Base-by-base conservation (phyloP, 2,113 vertebrate genomes). In the Lasiurus cinereus region DNA sequence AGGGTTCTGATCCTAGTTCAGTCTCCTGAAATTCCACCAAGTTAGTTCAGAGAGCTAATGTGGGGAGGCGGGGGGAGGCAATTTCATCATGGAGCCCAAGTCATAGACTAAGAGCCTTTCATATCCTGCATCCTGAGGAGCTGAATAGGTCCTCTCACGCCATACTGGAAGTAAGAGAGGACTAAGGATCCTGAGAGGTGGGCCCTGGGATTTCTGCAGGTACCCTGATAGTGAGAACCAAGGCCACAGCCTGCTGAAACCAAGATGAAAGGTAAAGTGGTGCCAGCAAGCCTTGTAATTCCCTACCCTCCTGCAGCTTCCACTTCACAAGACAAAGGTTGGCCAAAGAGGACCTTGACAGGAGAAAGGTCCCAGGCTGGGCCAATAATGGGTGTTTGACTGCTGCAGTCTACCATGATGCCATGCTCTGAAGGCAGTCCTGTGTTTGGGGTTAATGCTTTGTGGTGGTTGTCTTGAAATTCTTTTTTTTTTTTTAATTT, bases 51-150 rank as follows among this genome's bases (percentile, higher is more conserved):
- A 3, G 9, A 9, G 8, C 27, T 50, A 21, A 64, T 10, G 21
- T 5, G 8, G 8, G 54, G 16, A 0, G 54, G 54, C 39, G 39
- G 24, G 50, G 31, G 1, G 12, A 15, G 3, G 3, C 27, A 24
- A 14, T 78, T 78, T 73, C 90, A 67, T 10, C 29, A 64, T 64
- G 19, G 84, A 96, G n/a, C 11, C 50, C 15, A 56, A 73, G 77
- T 29, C 16, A 1, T 56, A 84, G 33, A 50, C n/a, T 27, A 88
- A 83, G 52, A 74, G 13, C 22, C 1, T 22, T 67, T 84, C 36
- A 36, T 3, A 46, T 85, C 29, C 54, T 31, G 64, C 11, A 11
- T 33, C 78, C 43, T 78, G 24, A 48, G 83, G 66, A 85, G 36
- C 48, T 50, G n/a, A 43, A 15, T 74, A 43, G 69, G 64, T 36